Conservation (phyloP, 2,888 invertebrate species). For the Orthosia incerta region DNA sequence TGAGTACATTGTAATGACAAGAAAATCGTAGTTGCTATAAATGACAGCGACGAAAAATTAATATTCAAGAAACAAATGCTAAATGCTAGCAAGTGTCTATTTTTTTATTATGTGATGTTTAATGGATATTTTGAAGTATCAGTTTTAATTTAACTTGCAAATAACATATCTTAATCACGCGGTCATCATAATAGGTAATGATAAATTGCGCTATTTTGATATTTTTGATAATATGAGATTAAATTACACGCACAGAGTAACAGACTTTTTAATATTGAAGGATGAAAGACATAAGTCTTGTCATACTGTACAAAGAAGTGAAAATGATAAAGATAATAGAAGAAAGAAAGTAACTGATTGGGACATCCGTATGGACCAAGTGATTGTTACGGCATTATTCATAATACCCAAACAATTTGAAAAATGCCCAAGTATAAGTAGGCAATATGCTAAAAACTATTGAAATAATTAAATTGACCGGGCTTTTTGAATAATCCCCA, state of each 20-base stretch:
- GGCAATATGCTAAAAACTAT: no score
- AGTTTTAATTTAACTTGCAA: neutral
- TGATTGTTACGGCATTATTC: no score
- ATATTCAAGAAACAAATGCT: conserved; percentile 25
- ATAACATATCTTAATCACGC: neutral
- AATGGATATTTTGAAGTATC: neutral
- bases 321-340: neutral
- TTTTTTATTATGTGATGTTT: neutral
- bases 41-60: conserved; percentile 8
- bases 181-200: neutral
- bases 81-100: conserved; percentile 11
- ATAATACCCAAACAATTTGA: no score
- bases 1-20: conserved; percentile 11
- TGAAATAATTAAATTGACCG: no score
- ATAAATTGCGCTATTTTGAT: neutral
- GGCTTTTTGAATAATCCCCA: no score
- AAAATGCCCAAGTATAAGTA: no score
- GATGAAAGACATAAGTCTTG: neutral
- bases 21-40: conserved; percentile 15
- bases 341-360: neutral
- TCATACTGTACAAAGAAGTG: neutral
- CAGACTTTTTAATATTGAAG: neutral
- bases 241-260: neutral
- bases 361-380: neutral
- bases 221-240: neutral